phyloP scores from a whole-genome alignment of 2,888 invertebrate genomes.

The Ochropacha duplaris region DNA sequence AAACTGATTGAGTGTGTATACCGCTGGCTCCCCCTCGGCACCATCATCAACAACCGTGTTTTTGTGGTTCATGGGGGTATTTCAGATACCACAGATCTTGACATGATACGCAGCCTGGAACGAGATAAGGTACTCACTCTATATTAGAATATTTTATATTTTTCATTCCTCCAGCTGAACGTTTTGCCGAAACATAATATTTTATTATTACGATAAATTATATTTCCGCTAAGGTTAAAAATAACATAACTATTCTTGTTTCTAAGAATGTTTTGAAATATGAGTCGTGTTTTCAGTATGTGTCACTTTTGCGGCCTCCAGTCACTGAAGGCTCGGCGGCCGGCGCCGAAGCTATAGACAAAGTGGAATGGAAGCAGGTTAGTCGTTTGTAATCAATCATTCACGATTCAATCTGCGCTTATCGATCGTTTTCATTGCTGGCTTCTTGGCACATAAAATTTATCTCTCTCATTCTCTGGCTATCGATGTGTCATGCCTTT shows the following conservation, averaged over 20 bases:
- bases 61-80: conserved; percentile 97
- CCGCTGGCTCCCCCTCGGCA: conserved; percentile 95
- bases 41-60: conserved; percentile 94
- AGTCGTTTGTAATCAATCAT: conserved; percentile 51
- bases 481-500: conserved; percentile 7
- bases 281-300: conserved; percentile 85
- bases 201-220: neutral
- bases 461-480: conserved; percentile 6
- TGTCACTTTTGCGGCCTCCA: conserved; percentile 93
- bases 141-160: no score
- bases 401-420: conserved; percentile 39
- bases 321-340: conserved; percentile 85
- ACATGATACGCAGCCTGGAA: conserved; percentile 90
- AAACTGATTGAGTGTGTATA: conserved; percentile 94
- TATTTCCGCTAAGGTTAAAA: neutral
- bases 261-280: neutral
- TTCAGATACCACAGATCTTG: conserved; percentile 93
- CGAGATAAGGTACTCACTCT: conserved; percentile 87
- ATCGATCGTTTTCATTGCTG: conserved; percentile 37
- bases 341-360: conserved; percentile 87
- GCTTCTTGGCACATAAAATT: conserved; percentile 36
- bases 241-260: neutral
- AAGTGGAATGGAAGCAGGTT: conserved; percentile 96
- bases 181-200: no score
- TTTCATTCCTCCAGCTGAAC: no score